These are phyloP conservation scores for Pontoporia blainvillei DNA, from an alignment of 2,113 vertebrate genomes.

Conservation along the genomic window DNA sequence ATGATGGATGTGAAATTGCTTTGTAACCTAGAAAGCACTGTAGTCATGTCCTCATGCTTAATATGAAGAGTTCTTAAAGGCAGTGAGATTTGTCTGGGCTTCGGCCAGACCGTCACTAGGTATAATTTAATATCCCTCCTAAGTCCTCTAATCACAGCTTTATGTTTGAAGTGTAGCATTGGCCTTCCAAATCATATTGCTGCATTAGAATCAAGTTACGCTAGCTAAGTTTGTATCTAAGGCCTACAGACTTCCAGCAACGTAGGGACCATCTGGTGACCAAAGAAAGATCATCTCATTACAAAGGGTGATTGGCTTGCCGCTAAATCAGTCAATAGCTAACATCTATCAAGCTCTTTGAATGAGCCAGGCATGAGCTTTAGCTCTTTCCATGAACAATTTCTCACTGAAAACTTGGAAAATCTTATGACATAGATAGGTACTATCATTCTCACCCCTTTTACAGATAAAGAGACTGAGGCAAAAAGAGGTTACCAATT, in stretches of 20 bases:
- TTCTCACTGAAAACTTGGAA: conserved; percentile 1
- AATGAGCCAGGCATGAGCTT: neutral
- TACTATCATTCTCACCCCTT: neutral
- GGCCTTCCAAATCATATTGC: neutral
- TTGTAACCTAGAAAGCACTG: conserved; percentile 41
- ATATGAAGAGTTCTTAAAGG: conserved; percentile 1
- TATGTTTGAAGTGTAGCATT: conserved; percentile 27
- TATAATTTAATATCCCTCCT: conserved; percentile 39
- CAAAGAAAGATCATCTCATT: conserved; percentile 54
- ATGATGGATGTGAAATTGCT: conserved; percentile 54
- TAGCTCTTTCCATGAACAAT: neutral
- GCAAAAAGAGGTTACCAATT: neutral
- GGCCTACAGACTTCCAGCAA: conserved; percentile 21
- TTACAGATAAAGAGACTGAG: conserved; percentile 30
- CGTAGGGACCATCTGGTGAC: conserved; percentile 61
- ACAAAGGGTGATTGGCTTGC: conserved; percentile 59
- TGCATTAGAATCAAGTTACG: conserved; percentile 48
- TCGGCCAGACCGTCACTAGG: neutral
- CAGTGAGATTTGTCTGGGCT: conserved; percentile 24
- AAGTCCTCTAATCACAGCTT: neutral
- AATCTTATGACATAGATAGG: neutral
- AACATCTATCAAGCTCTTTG: conserved; percentile 36
- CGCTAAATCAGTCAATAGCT: conserved; percentile 14
- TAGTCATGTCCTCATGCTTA: neutral
- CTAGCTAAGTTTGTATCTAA: conserved; percentile 35